Evolutionary conservation across 2,113 vertebrate species (phyloP).

Genomic region (Rhadina sibilatrix): DNA sequence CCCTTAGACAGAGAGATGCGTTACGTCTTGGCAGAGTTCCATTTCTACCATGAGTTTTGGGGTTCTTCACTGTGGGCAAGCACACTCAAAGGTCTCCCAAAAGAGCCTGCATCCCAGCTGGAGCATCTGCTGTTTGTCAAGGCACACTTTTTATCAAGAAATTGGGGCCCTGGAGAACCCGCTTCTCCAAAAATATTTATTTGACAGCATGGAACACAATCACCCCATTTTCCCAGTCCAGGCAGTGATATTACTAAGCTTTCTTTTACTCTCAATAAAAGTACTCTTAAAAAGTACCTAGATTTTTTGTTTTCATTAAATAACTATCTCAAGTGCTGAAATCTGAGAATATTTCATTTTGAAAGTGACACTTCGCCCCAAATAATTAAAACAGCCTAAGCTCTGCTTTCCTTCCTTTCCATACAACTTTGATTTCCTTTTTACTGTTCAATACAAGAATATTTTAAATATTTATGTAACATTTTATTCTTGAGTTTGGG

Average conservation of each 20-base stretch:
- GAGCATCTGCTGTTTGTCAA: background rate
- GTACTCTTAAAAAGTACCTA: background rate
- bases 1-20: background rate
- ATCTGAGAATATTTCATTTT: background rate
- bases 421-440: background rate
- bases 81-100: background rate
- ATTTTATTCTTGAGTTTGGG: background rate
- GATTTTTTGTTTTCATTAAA: background rate
- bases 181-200: background rate
- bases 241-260: rapidly evolving
- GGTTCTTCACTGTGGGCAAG: background rate
- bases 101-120: rapidly evolving
- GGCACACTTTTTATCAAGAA: background rate
- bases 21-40: background rate
- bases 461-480: background rate
- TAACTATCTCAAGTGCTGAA: background rate
- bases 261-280: background rate
- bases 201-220: rapidly evolving
- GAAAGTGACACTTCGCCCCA: background rate
- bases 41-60: background rate
- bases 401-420: background rate
- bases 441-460: background rate
- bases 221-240: background rate
- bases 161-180: background rate
- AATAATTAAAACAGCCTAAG: background rate